phyloP scores from a whole-genome alignment of 2,888 invertebrate genomes.

The Eupithecia centaureata region DNA sequence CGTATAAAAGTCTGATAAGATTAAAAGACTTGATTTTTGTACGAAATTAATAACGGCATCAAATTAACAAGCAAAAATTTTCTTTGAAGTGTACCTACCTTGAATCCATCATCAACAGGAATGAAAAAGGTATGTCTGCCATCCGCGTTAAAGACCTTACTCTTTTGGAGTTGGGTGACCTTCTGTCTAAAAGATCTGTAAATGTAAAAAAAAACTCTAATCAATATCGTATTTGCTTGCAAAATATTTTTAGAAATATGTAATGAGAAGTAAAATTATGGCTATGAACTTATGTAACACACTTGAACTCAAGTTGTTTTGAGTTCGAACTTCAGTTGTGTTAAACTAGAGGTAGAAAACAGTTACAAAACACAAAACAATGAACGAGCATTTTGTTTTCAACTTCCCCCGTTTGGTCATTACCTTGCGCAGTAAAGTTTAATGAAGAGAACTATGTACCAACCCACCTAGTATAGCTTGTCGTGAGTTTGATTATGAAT shows the following conservation, averaged over 20 bases:
- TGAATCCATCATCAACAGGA: constrained; percentile 95
- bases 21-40: neutral
- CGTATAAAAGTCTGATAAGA: too few relatives aligned
- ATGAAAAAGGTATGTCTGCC: constrained; percentile 95
- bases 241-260: neutral
- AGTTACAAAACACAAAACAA: neutral
- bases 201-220: constrained; percentile 36
- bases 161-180: constrained; percentile 88
- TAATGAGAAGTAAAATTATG: neutral
- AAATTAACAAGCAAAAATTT: constrained; percentile 38
- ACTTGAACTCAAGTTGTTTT: neutral
- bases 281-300: neutral
- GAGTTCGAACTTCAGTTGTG: neutral
- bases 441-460: too few relatives aligned
- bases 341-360: neutral
- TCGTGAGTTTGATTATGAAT: constrained; percentile 60
- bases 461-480: constrained; percentile 37
- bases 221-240: neutral
- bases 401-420: constrained; percentile 8
- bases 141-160: constrained; percentile 89
- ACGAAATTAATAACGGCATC: neutral
- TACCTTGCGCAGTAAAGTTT: constrained; percentile 8
- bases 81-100: constrained; percentile 85
- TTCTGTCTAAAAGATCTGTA: constrained; percentile 90
- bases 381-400: constrained; percentile 5